Base-by-base conservation (phyloP, 2,113 vertebrate genomes). In the Festucalex cinctus region DNA sequence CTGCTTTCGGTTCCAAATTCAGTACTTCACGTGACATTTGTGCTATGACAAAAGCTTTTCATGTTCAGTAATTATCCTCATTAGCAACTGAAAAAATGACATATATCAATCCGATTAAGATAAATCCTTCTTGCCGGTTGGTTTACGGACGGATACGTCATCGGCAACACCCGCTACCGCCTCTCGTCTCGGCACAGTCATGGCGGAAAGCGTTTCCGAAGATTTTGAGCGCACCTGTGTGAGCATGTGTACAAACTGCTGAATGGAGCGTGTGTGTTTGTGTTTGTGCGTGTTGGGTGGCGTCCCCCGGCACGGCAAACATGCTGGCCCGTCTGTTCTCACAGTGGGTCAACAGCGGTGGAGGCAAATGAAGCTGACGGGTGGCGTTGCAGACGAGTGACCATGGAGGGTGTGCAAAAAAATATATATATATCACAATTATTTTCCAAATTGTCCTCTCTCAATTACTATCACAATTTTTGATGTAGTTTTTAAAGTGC, bases 271-370 rank as follows among this genome's bases (percentile, higher is more conserved):
- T 56, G 51, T 19, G 35, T 35, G 39, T 39, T 28, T 49, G 63
- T 37, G 46, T 53, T 44, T 64, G 79, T 60, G 73, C 62, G 68
- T 28, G 67, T 78, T 76, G 60, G 37, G 37, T 43, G 60, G 22
- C 43, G 60, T 62, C 7, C n/a, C 83, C 87, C 87, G 12, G 70
- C 86, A 78, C 87, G 73, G 86, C 83, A 86, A 87, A 86, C 87
- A 86, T 87, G 87, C 85, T 84, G 75, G 82, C 77, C 73, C 74
- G 81, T 88, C 86, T 90, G 86, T 76, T 84, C 83, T 82, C 89
- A 66, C 89, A 86, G 85, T 81, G 83, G 87, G 86, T 73, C 64
- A 79, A 85, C 85, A 77, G 83, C n/a, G 75, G 74, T 69, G 78
- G 82, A 69, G 83, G 82, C 78, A 75, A 80, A 58, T 84, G 78